Base-by-base conservation (phyloP, 2,113 vertebrate species). In the Engraulis encrasicolus region DNA sequence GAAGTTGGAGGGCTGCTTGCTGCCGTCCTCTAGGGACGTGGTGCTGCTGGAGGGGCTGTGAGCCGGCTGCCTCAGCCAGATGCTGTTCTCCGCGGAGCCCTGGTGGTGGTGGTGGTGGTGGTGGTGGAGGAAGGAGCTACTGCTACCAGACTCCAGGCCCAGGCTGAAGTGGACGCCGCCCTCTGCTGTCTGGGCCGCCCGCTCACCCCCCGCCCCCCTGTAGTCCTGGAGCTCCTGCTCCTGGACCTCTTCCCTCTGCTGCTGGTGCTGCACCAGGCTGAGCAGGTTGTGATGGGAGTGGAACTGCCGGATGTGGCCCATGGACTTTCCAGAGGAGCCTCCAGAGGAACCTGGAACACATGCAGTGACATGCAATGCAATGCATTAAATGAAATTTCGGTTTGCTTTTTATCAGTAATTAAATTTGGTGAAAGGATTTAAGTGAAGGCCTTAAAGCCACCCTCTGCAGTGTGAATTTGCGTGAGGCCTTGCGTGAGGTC, bases 271-370 rank as follows among this genome's bases (percentile, higher is more conserved):
- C 31, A 82, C 31, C 87, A 96, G 86, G 87, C 94, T 94, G 36
- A 95, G 87, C 82, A 96, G 92, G 90, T 96, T 94, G 89, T 95
- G 94, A 85, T 96, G 94, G 52, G 95, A 96, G 89, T 94, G 93
- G 88, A 94, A 96, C 85, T 94, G 95, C 14, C 94, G 90, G 85
- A 94, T 92, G 87, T 94, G 91, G 79, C 85, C 79, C 80, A 96
- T 93, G 82, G 93, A 94, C 86, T 94, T 95, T n/a, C 90, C 50
- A 0, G 89, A n/a, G n/a, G n/a, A 36, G 37, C 84, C 77, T 0
- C 94, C 93, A 82, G 86, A 86, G 77, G 91, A 92, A 84, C 92
- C 84, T 88, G 54, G 31, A 6, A 0, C 2, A 45, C 50, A 19
- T 6, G 82, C 2, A 58, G 40, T 45, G 9, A 45, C 9, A 5